A percentile compares a stretch with the other conserved stretches of the same genome.
phyloP scores from a whole-genome alignment of 2,888 invertebrate genomes.

The Synanthedon vespiformis region DNA sequence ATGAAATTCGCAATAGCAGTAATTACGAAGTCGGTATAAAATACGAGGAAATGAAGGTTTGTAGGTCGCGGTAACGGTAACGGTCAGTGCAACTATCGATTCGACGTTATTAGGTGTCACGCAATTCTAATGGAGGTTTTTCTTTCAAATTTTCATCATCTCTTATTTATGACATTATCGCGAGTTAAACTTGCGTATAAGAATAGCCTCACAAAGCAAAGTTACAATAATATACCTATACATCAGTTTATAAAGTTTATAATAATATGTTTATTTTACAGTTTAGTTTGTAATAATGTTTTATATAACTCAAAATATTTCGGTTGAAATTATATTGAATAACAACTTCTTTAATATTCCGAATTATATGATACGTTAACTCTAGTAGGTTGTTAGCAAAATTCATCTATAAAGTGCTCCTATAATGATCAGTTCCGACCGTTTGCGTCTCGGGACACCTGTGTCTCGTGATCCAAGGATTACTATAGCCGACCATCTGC shows the following conservation, averaged over 20 bases:
- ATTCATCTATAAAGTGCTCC: conserved; percentile 23
- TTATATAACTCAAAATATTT: too few species aligned
- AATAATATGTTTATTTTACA: too few species aligned
- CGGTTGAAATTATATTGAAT: too few species aligned
- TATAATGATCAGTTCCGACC: conserved; percentile 37
- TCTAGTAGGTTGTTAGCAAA: conserved; percentile 2
- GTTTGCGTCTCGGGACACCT: conserved; percentile 30
- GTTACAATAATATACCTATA: too few species aligned
- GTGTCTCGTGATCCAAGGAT: conserved; percentile 40
- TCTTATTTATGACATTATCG: too few species aligned
- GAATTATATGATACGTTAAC: too few species aligned
- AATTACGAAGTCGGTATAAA: background rate
- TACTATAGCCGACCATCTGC: conserved; percentile 27
- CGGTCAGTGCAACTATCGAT: conserved; percentile 10
- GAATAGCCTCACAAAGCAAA: too few species aligned
- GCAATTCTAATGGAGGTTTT: conserved; percentile 6
- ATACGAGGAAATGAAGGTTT: conserved; percentile 1
- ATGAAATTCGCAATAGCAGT: background rate
- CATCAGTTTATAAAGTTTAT: too few species aligned
- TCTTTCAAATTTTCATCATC: conserved; percentile 3
- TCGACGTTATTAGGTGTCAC: conserved; percentile 6
- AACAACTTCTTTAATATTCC: too few species aligned
- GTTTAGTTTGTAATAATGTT: too few species aligned
- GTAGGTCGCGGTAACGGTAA: conserved; percentile 7
- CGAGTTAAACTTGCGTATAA: too few species aligned